Conservation (phyloP, 2,113 vertebrate genomes). For the Archocentrus centrarchus region DNA sequence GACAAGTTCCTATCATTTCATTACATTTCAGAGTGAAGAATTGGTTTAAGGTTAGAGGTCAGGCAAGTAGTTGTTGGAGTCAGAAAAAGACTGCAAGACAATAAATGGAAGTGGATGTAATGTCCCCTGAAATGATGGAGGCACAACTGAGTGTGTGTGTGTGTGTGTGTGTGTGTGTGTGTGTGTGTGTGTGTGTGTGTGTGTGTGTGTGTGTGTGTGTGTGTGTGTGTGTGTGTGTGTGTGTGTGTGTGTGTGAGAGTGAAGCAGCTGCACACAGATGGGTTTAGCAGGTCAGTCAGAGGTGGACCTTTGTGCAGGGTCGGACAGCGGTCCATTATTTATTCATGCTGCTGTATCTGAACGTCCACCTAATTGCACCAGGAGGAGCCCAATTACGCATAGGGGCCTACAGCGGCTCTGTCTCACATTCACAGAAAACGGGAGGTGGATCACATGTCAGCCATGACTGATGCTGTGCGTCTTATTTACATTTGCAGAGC, state of each 20-base stretch:
- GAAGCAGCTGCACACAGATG: not conserved
- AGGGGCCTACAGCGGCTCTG: not conserved
- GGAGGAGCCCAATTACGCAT: conserved; percentile 58
- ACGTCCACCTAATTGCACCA: conserved; percentile 62
- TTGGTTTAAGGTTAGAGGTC: not conserved
- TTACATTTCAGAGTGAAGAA: not conserved
- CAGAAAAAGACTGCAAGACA: not conserved
- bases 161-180: no score
- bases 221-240: no score
- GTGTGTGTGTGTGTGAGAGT: not conserved
- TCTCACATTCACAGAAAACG: conserved; percentile 56
- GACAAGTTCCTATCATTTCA: not conserved
- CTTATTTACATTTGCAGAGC: conserved; percentile 67
- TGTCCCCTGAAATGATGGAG: not conserved
- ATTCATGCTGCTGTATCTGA: conserved; percentile 67
- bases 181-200: no score
- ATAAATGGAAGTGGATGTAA: not conserved
- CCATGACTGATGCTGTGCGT: conserved; percentile 35
- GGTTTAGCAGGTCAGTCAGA: conserved; percentile 53
- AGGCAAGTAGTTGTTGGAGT: not conserved
- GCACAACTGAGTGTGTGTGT: not conserved
- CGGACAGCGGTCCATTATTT: conserved; percentile 55
- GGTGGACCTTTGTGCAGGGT: conserved; percentile 63
- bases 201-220: no score
- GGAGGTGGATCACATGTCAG: conserved; percentile 47